These are phyloP conservation scores for Carapus acus DNA, from an alignment of 2,797 vertebrate genomes.

Conservation along the genomic window DNA sequence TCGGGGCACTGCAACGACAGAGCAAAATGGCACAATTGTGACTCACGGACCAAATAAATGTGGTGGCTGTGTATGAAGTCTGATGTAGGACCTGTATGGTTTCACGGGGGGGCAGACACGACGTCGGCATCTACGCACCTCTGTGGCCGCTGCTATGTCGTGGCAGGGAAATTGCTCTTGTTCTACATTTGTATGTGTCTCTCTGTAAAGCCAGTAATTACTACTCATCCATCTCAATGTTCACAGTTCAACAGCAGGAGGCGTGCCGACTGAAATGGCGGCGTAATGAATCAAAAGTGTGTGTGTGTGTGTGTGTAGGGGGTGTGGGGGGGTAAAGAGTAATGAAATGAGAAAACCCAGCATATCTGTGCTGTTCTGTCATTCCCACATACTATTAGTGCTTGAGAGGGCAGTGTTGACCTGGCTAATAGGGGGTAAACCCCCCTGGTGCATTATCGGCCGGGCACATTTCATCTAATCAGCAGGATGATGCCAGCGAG, in stretches of 20 bases:
- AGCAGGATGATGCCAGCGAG: constrained; percentile 72
- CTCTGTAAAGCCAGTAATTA: constrained; percentile 45
- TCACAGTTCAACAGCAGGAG: constrained; percentile 39
- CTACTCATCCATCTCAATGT: constrained; percentile 45
- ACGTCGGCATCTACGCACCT: too few relatives aligned
- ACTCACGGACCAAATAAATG: constrained; percentile 5
- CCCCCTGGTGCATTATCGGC: constrained; percentile 73
- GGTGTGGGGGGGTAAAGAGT: too few relatives aligned
- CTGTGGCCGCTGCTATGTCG: too few relatives aligned
- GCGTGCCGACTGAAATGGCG: constrained; percentile 32
- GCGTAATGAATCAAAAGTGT: constrained; percentile 22
- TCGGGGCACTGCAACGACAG: constrained; percentile 40
- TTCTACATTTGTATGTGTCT: constrained; percentile 41
- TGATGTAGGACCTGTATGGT: too few relatives aligned
- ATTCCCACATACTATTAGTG: constrained; percentile 59
- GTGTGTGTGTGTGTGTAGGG: constrained; percentile 51
- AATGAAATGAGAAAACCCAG: constrained; percentile 57
- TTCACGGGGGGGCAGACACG: too few relatives aligned
- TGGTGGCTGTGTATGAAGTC: background rate
- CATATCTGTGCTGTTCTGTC: constrained; percentile 46
- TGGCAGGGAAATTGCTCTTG: constrained; percentile 38
- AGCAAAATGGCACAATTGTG: constrained; percentile 2
- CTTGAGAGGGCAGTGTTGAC: constrained; percentile 63
- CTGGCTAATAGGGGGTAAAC: constrained; percentile 72
- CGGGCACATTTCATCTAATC: constrained; percentile 75